Evolutionary conservation across 2,797 vertebrate genomes (phyloP).

Genomic region (Megaceryle alcyon): DNA sequence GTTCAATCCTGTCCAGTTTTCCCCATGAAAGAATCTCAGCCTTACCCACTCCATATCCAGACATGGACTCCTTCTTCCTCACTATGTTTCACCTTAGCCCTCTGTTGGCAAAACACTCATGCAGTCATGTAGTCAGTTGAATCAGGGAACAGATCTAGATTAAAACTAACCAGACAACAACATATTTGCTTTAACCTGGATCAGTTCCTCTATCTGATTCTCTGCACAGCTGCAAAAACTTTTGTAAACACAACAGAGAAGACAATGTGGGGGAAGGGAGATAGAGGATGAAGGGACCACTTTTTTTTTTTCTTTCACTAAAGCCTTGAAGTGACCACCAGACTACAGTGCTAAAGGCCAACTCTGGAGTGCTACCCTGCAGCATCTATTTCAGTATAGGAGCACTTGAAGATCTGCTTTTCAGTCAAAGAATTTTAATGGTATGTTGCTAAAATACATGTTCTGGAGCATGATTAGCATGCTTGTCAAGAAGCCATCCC

Average conservation of each 20-base stretch:
- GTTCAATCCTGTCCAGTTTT: neutral
- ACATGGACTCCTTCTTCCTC: neutral
- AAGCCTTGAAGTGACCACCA: neutral
- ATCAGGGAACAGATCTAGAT: slow-evolving; percentile 43
- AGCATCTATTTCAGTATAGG: neutral
- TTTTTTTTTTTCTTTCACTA: neutral
- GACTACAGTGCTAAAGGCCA: neutral
- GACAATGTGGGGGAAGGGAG: neutral
- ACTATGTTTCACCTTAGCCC: neutral
- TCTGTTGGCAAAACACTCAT: slow-evolving; percentile 22
- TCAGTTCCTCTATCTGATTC: slow-evolving; percentile 15
- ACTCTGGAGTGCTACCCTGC: neutral
- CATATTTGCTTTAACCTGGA: slow-evolving; percentile 13
- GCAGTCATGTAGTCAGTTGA: neutral
- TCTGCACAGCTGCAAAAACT: slow-evolving; percentile 41
- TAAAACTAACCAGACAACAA: slow-evolving; percentile 47
- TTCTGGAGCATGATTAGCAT: neutral
- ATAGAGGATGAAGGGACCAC: neutral
- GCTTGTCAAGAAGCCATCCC: neutral
- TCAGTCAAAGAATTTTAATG: neutral
- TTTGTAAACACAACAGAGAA: neutral
- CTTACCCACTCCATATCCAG: neutral
- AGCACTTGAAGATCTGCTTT: neutral
- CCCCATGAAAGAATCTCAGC: neutral
- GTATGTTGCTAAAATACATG: neutral